Base-by-base conservation (phyloP, 92 coral and sea anemone species). In the Chrysogorgia sp. region DNA sequence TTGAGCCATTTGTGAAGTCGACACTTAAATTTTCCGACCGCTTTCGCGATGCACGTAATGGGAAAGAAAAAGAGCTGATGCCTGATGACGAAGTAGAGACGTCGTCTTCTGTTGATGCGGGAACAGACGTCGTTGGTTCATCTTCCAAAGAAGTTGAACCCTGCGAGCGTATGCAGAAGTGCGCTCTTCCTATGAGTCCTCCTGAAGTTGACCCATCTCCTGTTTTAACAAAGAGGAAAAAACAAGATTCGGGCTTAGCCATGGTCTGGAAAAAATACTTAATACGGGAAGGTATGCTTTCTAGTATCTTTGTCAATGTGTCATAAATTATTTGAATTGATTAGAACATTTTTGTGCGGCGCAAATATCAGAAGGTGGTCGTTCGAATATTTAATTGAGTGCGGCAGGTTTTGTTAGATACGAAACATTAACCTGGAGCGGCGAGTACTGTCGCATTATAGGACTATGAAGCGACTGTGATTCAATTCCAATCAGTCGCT, bases 1-100 rank as follows among this genome's bases (percentile, higher is more conserved):
- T 52, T 52, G 59, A 52, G 17, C 59, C 59, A 52, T 52, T 17
- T 52, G 59, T 52, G 17, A 52, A 17, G 59, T 52, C 59, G 20
- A 52, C 59, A 23, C 8, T 5, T 5, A 20, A 6, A 4, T 52
- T 52, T 23, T 7, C 20, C 26, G 20, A 52, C 22, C 26, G 26
- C 26, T 52, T 52, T 23, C 43, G 12, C 43, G 43, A 37, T 37
- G 43, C 12, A 37, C 6, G 5, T 4, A 52, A 23, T 17, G 26
- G 17, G 20, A 23, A 23, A 6, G 59, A 52, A 17, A 52, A 23
- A 17, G 5, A 3, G 26, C 4, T 3, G 22, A 5, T 52, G 26
- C 59, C 6, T 6, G 21, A 17, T 17, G 26, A 52, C 59, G 59
- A 20, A 17, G 8, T 6, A 3, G 26, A 52, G 21, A 52, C 17